Evolutionary conservation across 2,797 vertebrate species (phyloP).

Genomic region (Sebastes trivittatus): DNA sequence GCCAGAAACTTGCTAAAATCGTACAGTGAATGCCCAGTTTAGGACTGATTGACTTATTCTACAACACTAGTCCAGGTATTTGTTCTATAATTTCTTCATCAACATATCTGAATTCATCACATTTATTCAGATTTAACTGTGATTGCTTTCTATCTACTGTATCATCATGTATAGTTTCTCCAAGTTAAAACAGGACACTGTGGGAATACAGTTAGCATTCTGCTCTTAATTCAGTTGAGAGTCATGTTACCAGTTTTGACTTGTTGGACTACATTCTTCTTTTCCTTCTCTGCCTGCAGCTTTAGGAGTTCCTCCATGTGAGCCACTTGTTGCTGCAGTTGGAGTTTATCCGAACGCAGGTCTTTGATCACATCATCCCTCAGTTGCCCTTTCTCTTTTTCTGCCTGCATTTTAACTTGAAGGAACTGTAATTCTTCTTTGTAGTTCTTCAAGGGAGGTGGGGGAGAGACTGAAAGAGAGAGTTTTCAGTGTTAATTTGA

Average conservation of each 20-base stretch:
- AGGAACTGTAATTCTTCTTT: background rate
- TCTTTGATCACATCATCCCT: constrained; percentile 25
- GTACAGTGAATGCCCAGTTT: no score
- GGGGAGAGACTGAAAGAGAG: background rate
- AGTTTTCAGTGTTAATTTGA: background rate
- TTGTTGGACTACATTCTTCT: background rate
- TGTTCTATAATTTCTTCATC: no score
- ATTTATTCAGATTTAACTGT: background rate
- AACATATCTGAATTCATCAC: background rate
- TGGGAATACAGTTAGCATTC: background rate
- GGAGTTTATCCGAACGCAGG: constrained; percentile 12
- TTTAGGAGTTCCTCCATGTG: background rate
- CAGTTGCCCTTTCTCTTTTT: constrained; percentile 1
- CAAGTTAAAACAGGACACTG: background rate
- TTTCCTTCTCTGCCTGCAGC: background rate
- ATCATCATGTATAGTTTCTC: background rate
- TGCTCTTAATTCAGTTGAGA: background rate
- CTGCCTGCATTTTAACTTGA: constrained; percentile 17
- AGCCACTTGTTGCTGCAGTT: constrained; percentile 20
- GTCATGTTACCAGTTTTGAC: background rate
- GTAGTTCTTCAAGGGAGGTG: background rate
- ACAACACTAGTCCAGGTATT: no score
- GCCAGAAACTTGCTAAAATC: no score
- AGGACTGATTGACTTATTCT: no score
- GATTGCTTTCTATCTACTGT: background rate